A percentile compares a stretch with the other conserved stretches of the same genome.
Evolutionary conservation across 2,797 vertebrate species (phyloP).

Genomic region (Petrocephalus schoutedeni): DNA sequence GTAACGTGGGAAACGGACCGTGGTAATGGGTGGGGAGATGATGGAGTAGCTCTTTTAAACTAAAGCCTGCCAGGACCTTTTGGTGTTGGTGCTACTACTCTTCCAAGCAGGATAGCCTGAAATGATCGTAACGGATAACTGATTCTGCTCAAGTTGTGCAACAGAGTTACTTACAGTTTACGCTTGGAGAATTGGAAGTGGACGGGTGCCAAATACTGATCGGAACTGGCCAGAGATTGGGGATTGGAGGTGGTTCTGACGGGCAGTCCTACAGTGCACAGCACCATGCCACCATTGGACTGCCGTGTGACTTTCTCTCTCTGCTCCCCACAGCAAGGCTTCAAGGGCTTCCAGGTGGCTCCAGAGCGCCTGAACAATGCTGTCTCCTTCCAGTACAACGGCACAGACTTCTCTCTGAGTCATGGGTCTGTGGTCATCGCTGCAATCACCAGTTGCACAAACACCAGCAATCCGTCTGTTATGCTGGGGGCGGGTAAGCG

Average conservation of each 20-base stretch:
- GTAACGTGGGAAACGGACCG: background rate
- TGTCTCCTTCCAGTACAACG: slow-evolving; percentile 72
- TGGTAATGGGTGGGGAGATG: background rate
- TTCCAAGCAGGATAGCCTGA: background rate
- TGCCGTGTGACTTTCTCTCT: background rate
- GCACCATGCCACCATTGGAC: background rate
- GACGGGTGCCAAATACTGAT: background rate
- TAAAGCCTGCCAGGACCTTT: background rate
- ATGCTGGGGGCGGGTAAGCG: slow-evolving; percentile 89
- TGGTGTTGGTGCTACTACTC: background rate
- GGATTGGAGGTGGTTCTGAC: background rate
- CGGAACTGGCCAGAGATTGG: background rate
- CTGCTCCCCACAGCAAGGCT: slow-evolving; percentile 78
- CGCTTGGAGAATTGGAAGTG: background rate
- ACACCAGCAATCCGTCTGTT: slow-evolving; percentile 97
- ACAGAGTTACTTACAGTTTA: background rate
- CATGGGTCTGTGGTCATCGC: slow-evolving; percentile 96
- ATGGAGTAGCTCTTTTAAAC: background rate
- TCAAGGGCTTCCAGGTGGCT: slow-evolving; percentile 90
- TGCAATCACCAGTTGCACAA: slow-evolving; percentile 97
- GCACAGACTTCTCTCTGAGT: slow-evolving; percentile 64
- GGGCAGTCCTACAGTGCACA: background rate
- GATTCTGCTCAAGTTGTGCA: background rate
- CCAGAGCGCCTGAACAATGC: slow-evolving; percentile 53
- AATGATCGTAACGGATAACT: background rate